Evolutionary conservation across 2,113 vertebrate genomes (phyloP).

Genomic region (Xenopus tropicalis): UCB_Xtro_10.0 CM004446.2:70065501-70066000

Average conservation of each 20-base stretch:
- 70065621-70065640: no score
- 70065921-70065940: slow-evolving; percentile 58
- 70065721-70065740: slow-evolving; percentile 12
- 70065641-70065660: no score
- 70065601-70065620: no score
- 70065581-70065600: no score
- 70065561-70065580: no score
- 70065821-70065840: slow-evolving; percentile 39
- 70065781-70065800: background rate
- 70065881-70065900: slow-evolving; percentile 51
- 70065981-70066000: slow-evolving; percentile 73
- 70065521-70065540: no score
- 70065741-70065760: background rate
- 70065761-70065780: slow-evolving; percentile 26
- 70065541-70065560: no score
- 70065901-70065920: slow-evolving; percentile 61
- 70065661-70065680: no score
- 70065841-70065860: slow-evolving; percentile 34
- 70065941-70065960: slow-evolving; percentile 65
- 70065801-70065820: slow-evolving; percentile 43
- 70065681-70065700: background rate
- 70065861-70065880: slow-evolving; percentile 48
- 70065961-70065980: slow-evolving; percentile 72
- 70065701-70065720: slow-evolving; percentile 6
- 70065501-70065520: no score